These are phyloP conservation scores for Moxostoma hubbsi DNA, from an alignment of 2,797 vertebrate species.

Conservation along the genomic window DNA sequence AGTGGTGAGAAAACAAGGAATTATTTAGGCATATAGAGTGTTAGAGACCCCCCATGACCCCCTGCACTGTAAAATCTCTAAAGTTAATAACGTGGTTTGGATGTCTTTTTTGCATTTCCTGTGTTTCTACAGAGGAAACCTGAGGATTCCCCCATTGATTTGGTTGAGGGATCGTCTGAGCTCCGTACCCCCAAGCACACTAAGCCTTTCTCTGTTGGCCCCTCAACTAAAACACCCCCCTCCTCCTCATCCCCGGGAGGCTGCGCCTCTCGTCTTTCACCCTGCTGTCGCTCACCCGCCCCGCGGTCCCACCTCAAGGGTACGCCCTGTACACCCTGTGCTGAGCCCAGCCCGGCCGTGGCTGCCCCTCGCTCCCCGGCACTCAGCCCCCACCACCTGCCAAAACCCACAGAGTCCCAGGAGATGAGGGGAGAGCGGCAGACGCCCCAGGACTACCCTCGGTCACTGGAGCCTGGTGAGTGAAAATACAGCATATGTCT, in stretches of 20 bases:
- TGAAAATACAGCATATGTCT: slow-evolving; percentile 14
- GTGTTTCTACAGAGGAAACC: slow-evolving; percentile 81
- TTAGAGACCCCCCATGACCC: too few relatives aligned
- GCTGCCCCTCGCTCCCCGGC: slow-evolving; percentile 83
- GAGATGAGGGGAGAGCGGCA: slow-evolving; percentile 84
- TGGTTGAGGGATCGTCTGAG: slow-evolving; percentile 78
- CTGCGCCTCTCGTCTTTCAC: slow-evolving; percentile 84
- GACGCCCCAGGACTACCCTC: slow-evolving; percentile 83
- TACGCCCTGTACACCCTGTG: slow-evolving; percentile 78
- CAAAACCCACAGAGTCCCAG: slow-evolving; percentile 80
- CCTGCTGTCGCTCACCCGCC: slow-evolving; percentile 88
- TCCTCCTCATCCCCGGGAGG: slow-evolving; percentile 75
- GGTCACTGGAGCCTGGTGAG: slow-evolving; percentile 89
- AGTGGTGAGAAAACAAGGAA: slow-evolving; percentile 1
- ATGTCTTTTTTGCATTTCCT: slow-evolving; percentile 1
- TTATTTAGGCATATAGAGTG: too few relatives aligned
- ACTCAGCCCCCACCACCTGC: slow-evolving; percentile 84
- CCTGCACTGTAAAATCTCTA: neutral
- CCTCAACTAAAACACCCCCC: slow-evolving; percentile 75
- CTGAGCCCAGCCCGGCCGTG: slow-evolving; percentile 79
- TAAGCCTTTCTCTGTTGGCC: slow-evolving; percentile 89
- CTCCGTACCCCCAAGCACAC: slow-evolving; percentile 79
- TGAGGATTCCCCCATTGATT: slow-evolving; percentile 82
- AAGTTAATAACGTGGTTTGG: neutral
- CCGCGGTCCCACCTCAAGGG: slow-evolving; percentile 81